These are phyloP conservation scores for Heterotis niloticus DNA, from an alignment of 2,113 vertebrate species.

Conservation along the genomic window DNA sequence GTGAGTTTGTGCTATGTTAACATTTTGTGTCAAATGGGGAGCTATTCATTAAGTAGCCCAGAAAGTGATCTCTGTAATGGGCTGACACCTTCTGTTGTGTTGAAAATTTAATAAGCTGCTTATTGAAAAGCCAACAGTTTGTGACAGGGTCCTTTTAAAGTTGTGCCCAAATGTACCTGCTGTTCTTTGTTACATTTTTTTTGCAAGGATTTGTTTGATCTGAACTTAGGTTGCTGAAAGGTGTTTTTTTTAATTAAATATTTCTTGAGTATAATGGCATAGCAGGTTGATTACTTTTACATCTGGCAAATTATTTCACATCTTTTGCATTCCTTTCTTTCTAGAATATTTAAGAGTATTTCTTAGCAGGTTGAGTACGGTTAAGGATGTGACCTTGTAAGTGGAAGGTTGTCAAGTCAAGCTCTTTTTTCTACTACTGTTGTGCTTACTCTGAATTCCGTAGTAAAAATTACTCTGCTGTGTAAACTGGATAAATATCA, in stretches of 20 bases:
- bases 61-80: slow-evolving; percentile 10
- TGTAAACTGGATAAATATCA: too few species aligned
- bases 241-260: neutral
- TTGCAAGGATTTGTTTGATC: neutral
- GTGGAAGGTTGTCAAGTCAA: too few species aligned
- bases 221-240: neutral
- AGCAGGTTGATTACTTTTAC: too few species aligned
- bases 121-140: slow-evolving; percentile 3
- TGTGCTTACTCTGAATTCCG: too few species aligned
- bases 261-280: too few species aligned
- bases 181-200: neutral
- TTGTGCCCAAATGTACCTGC: slow-evolving; percentile 4
- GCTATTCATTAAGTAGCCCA: slow-evolving; percentile 12
- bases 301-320: too few species aligned
- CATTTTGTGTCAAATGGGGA: slow-evolving; percentile 5
- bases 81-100: slow-evolving; percentile 18
- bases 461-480: too few species aligned
- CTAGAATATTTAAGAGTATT: too few species aligned
- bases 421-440: too few species aligned
- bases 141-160: neutral
- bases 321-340: too few species aligned
- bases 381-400: too few species aligned
- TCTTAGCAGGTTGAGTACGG: too few species aligned
- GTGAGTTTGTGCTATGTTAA: neutral
- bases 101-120: slow-evolving; percentile 20